Percentiles rank a stretch among this genome's conserved stretches.
Conservation (phyloP, 2,888 invertebrate species). For the Hydrotaea cyrtoneurina region DNA sequence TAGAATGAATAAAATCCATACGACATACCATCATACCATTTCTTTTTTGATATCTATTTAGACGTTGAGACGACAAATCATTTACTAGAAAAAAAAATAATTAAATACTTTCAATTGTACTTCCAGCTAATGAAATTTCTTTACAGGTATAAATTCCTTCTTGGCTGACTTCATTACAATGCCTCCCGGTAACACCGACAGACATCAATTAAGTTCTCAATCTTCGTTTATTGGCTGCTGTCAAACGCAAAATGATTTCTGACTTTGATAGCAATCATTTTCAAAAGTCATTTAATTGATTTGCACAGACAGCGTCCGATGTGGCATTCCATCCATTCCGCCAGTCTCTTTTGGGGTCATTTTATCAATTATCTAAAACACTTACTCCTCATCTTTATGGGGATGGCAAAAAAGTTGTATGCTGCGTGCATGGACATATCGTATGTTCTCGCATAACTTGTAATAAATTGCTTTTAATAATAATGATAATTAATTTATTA, state of each 20-base stretch:
- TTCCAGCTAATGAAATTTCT: background rate
- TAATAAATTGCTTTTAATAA: conserved; percentile 30
- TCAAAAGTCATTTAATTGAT: conserved; percentile 6
- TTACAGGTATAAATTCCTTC: background rate
- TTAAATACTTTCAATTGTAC: background rate
- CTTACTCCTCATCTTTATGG: background rate
- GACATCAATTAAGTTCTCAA: background rate
- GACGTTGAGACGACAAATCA: background rate
- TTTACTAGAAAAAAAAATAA: background rate
- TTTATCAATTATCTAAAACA: background rate
- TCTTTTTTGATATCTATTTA: too few relatives aligned
- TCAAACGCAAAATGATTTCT: background rate
- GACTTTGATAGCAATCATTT: background rate
- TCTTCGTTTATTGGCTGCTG: background rate
- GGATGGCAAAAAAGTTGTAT: background rate
- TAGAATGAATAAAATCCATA: too few relatives aligned
- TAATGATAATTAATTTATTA: conserved; percentile 33
- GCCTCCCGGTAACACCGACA: background rate
- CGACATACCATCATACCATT: too few relatives aligned
- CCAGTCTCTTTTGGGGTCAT: background rate
- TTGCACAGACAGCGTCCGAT: background rate
- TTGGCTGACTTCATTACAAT: background rate
- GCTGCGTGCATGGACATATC: background rate
- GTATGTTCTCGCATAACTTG: background rate
- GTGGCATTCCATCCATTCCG: background rate